Evolutionary conservation across 2,797 vertebrate species (phyloP).

Genomic region (Novumbra hubbsi): DNA sequence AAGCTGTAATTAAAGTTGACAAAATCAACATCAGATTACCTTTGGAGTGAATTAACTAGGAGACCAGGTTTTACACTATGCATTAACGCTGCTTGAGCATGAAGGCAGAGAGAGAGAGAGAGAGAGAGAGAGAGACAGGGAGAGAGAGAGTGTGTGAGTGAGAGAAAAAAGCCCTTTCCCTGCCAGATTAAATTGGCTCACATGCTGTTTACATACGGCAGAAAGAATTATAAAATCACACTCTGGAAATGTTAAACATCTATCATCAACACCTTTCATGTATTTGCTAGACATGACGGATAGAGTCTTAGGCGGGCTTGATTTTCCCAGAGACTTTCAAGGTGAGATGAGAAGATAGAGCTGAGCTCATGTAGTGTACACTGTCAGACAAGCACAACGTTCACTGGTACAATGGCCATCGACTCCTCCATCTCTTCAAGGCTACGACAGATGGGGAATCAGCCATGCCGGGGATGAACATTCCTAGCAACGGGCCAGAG

Average conservation of each 20-base stretch:
- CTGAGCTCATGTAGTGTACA: not conserved
- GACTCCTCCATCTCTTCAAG: not conserved
- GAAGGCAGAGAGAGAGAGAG: not conserved
- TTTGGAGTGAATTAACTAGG: conserved; percentile 96
- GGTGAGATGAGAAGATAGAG: conserved; percentile 44
- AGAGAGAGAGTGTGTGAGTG: conserved; percentile 11
- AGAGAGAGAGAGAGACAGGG: not conserved
- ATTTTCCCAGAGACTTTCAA: not conserved
- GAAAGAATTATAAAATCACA: conserved; percentile 28
- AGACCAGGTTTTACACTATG: conserved; percentile 85
- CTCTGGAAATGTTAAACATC: conserved; percentile 37
- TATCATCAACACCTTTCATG: conserved; percentile 34
- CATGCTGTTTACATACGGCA: conserved; percentile 47
- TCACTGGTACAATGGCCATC: conserved; percentile 1
- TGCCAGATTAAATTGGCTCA: conserved; percentile 49
- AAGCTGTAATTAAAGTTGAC: conserved; percentile 99
- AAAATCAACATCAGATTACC: conserved; percentile 99
- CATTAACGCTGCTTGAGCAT: conserved; percentile 62
- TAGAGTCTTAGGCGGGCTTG: conserved; percentile 31
- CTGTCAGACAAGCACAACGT: not conserved
- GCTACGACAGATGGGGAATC: conserved; percentile 34
- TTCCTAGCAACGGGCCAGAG: conserved; percentile 43
- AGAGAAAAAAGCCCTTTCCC: conserved; percentile 38
- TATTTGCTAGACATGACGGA: conserved; percentile 39
- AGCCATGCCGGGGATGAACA: conserved; percentile 17